Base-by-base conservation (phyloP, 2,797 vertebrate genomes). In the Scomberomorus guttatus region DNA sequence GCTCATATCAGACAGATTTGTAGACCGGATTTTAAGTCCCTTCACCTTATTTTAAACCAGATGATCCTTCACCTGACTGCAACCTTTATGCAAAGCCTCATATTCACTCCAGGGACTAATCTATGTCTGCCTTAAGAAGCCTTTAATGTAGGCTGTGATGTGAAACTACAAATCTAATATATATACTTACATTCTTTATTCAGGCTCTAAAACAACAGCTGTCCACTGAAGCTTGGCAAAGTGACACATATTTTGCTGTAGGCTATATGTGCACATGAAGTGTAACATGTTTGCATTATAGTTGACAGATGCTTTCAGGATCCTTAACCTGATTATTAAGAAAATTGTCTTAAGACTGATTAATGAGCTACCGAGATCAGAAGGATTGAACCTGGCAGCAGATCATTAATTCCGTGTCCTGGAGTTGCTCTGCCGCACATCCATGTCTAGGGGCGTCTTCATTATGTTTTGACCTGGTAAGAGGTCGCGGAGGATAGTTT, bases 11-110 rank as follows among this genome's bases (percentile, higher is more conserved):
- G 61, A 91, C 91, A 90, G 85, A 91, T 85, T 73, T 86, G 17
- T 29, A 66, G 76, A 75, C 32, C 12, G 34, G 67, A 70, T 76
- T 87, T 80, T 69, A 85, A 83, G 59, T 58, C 29, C 24, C 75
- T 73, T 87, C 74, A 89, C 79, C 72, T 86, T 14, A 79, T 79
- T 80, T 72, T 87, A 89, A 92, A 90, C 62, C 90, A 84, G 85
- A 84, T 87, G 46, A 91, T 88, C 87, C 81, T 81, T 94, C 81
- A 93, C 93, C 93, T 94, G 93, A 94, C 94, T 90, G 89, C 84
- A 94, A 94, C 92, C 94, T 93, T 86, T 79, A 84, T 61, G 44
- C 29, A 87, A 78, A 86, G 55, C 78, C 64, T 50, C 52, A 87
- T 60, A 87, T 79, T 78, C 55, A 61, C 39, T 44, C 24, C 37